Evolutionary conservation across 2,888 invertebrate species (phyloP).

Genomic region (Fabriciana adippe): DNA sequence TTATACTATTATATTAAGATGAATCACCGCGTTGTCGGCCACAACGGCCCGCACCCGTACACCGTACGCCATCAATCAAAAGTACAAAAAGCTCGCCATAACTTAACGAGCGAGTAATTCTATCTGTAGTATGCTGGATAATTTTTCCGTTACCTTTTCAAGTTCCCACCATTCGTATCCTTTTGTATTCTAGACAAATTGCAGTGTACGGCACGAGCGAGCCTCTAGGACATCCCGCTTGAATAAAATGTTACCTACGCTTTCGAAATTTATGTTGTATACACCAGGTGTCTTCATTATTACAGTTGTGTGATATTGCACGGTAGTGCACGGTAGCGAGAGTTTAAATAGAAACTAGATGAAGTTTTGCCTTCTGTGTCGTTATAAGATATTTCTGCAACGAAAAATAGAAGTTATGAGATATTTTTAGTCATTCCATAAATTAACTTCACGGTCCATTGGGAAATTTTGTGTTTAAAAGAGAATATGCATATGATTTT

Average conservation of each 20-base stretch:
- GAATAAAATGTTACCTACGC: conserved; percentile 15
- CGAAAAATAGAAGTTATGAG: too few relatives aligned
- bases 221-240: conserved; percentile 9
- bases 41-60: background rate
- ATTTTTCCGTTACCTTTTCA: conserved; percentile 39
- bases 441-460: too few relatives aligned
- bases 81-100: conserved; percentile 18
- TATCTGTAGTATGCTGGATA: conserved; percentile 16
- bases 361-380: too few relatives aligned
- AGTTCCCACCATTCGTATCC: conserved; percentile 32
- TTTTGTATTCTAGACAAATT: conserved; percentile 30
- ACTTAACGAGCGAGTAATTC: conserved; percentile 14
- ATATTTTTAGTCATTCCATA: too few relatives aligned
- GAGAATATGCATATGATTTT: too few relatives aligned
- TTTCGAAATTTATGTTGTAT: conserved; percentile 9
- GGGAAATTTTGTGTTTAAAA: too few relatives aligned
- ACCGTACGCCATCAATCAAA: background rate
- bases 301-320: background rate
- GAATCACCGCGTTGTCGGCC: background rate
- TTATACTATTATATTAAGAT: conserved; percentile 15
- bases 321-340: too few relatives aligned
- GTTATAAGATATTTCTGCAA: too few relatives aligned
- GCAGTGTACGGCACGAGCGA: background rate
- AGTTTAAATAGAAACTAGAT: too few relatives aligned
- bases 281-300: conserved; percentile 1